Base-by-base conservation (phyloP, 2,888 invertebrate genomes). In the Diploptera punctata region DNA sequence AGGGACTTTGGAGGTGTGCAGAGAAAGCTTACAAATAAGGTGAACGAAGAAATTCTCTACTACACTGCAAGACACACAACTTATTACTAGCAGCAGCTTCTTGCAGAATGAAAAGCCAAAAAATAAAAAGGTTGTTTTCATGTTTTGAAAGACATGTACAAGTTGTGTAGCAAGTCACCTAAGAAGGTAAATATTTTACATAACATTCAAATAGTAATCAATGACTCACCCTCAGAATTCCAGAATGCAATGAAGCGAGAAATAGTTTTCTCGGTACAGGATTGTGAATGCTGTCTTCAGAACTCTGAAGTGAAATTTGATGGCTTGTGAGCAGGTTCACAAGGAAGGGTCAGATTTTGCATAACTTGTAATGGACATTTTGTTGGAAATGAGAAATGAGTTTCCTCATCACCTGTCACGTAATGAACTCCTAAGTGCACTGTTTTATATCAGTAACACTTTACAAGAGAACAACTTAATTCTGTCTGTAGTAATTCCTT, bases 71-170 rank as follows among this genome's bases (percentile, higher is more conserved):
- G 9, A 21, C 57, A n/a, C 16, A 38, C 38, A 13, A 9, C 38
- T 38, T 38, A 13, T 38, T 13, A 5, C 38, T 38, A 13, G 38
- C 21, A 57, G 9, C 19, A 24, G 21, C 21, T 57, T 19, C 21
- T 21, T 57, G n/a, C 21, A 57, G 57, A 21, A 18, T 19, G 2
- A 57, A 57, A 21, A 57, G 3, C 19, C 2, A 21, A 19, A 57
- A 57, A 9, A 21, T 57, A 1, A 18, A 57, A 57, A 57, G 57
- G 57, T 57, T 10, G n/a, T 57, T 57, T 38, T 21, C 57, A 57
- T 13, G 7, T 57, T 57, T 57, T 57, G 19, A 57, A 57, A 18
- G 57, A 57, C 26, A 18, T 57, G 2, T 57, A 57, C 21, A 57
- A 18, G 19, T 9, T 57, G 21, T 57, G n/a, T 57, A 57, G 21